Conservation (phyloP, 2,797 vertebrate genomes). For the Serranus cabrilla region DNA sequence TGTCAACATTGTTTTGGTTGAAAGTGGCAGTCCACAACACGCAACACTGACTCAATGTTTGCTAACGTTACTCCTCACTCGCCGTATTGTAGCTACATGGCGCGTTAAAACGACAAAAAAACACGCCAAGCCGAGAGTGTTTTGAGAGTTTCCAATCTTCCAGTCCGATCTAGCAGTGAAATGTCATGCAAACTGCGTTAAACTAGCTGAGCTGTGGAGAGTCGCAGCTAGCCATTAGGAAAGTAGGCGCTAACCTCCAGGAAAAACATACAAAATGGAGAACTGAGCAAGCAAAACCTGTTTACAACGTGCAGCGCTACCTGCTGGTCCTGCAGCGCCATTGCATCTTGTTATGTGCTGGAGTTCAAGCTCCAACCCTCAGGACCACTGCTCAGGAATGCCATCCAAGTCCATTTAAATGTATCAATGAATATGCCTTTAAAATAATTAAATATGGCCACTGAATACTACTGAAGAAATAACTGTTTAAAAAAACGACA, state of each 20-base stretch:
- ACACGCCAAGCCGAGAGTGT: neutral
- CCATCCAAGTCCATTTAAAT: too few relatives aligned
- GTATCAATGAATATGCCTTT: too few relatives aligned
- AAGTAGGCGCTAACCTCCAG: conserved; percentile 85
- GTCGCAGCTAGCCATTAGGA: conserved; percentile 73
- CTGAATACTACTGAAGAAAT: too few relatives aligned
- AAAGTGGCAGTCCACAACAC: conserved; percentile 73
- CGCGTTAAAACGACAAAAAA: conserved; percentile 4
- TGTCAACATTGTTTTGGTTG: conserved; percentile 87
- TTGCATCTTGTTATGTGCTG: conserved; percentile 43
- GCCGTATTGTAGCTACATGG: conserved; percentile 43
- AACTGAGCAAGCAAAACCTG: conserved; percentile 68
- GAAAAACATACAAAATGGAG: conserved; percentile 92
- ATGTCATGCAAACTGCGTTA: conserved; percentile 37
- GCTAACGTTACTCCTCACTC: conserved; percentile 42
- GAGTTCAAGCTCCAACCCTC: neutral
- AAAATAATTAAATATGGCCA: too few relatives aligned
- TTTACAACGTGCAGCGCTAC: conserved; percentile 72
- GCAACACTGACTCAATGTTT: conserved; percentile 58
- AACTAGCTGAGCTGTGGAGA: conserved; percentile 47
- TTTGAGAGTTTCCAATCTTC: neutral
- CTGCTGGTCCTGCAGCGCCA: conserved; percentile 52
- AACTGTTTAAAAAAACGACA: too few relatives aligned
- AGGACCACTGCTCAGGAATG: too few relatives aligned
- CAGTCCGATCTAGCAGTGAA: conserved; percentile 17